phyloP scores from a whole-genome alignment of 2,888 invertebrate species.

The Zele albiditarsus region DNA sequence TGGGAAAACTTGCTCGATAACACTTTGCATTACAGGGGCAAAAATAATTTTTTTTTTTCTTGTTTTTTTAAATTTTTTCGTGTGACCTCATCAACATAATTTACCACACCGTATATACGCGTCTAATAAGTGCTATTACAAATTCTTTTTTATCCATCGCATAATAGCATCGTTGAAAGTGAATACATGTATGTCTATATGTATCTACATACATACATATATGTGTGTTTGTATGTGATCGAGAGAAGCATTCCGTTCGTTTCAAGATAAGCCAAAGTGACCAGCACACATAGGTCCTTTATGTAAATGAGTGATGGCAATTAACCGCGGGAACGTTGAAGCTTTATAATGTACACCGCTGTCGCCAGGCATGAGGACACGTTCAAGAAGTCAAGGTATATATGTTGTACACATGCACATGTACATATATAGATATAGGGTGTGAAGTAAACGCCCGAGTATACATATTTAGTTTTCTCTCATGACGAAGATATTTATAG shows the following conservation, averaged over 20 bases:
- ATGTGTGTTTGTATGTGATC: not conserved
- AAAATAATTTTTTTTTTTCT: too few species aligned
- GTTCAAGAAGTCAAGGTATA: not conserved
- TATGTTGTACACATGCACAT: slow-evolving; percentile 3
- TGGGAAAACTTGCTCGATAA: too few species aligned
- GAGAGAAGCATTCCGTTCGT: slow-evolving; percentile 12
- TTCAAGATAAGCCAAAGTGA: slow-evolving; percentile 26
- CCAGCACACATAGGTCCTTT: slow-evolving; percentile 57
- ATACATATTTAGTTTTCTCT: slow-evolving; percentile 7
- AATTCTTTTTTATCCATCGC: slow-evolving; percentile 43
- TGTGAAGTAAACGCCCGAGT: slow-evolving; percentile 16
- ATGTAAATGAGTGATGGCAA: slow-evolving; percentile 68
- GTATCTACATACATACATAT: not conserved
- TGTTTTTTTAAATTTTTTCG: too few species aligned
- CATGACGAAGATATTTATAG: slow-evolving; percentile 16
- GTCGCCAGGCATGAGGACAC: slow-evolving; percentile 4
- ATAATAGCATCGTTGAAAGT: slow-evolving; percentile 19
- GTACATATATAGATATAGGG: slow-evolving; percentile 5
- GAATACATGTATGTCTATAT: not conserved
- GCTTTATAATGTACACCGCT: slow-evolving; percentile 36
- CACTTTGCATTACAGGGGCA: too few species aligned
- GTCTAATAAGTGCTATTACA: slow-evolving; percentile 48
- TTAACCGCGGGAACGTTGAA: slow-evolving; percentile 59
- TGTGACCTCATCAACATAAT: too few species aligned
- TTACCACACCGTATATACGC: not conserved